These are phyloP conservation scores for Melanotaenia pygmaea DNA, from an alignment of 2,797 vertebrate genomes.

Conservation along the genomic window DNA sequence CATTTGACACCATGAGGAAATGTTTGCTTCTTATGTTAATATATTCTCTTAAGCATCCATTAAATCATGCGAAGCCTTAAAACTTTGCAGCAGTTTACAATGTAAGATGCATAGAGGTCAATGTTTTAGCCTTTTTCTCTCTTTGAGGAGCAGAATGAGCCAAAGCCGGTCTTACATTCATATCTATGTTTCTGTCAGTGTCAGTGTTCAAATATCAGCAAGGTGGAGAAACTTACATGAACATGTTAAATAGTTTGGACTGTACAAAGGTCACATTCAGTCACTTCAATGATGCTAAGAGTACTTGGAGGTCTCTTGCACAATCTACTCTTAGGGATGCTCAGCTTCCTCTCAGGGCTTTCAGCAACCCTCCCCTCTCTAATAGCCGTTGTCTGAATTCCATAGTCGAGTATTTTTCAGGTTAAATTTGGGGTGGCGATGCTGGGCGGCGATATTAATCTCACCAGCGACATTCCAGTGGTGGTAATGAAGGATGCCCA, in stretches of 20 bases:
- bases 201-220: slow-evolving; percentile 65
- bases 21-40: slow-evolving; percentile 13
- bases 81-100: background rate
- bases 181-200: slow-evolving; percentile 28
- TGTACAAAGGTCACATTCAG: slow-evolving; percentile 65
- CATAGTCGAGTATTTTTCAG: slow-evolving; percentile 75
- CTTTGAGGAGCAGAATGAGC: slow-evolving; percentile 6
- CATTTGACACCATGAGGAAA: slow-evolving; percentile 7
- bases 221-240: slow-evolving; percentile 48
- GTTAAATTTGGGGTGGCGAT: slow-evolving; percentile 75
- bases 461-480: slow-evolving; percentile 28
- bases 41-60: background rate
- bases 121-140: slow-evolving; percentile 8
- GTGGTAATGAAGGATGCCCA: slow-evolving; percentile 77
- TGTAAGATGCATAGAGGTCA: slow-evolving; percentile 1
- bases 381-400: slow-evolving; percentile 68
- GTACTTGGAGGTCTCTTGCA: slow-evolving; percentile 36
- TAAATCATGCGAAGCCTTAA: background rate
- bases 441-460: slow-evolving; percentile 67
- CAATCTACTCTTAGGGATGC: slow-evolving; percentile 39
- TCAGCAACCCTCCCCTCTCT: slow-evolving; percentile 34
- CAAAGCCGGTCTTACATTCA: slow-evolving; percentile 6
- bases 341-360: slow-evolving; percentile 28
- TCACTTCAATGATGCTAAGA: slow-evolving; percentile 61
- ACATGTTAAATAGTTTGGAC: slow-evolving; percentile 51